phyloP scores from a whole-genome alignment of 2,797 vertebrate species.

The Zenarchopterus dispar region DNA sequence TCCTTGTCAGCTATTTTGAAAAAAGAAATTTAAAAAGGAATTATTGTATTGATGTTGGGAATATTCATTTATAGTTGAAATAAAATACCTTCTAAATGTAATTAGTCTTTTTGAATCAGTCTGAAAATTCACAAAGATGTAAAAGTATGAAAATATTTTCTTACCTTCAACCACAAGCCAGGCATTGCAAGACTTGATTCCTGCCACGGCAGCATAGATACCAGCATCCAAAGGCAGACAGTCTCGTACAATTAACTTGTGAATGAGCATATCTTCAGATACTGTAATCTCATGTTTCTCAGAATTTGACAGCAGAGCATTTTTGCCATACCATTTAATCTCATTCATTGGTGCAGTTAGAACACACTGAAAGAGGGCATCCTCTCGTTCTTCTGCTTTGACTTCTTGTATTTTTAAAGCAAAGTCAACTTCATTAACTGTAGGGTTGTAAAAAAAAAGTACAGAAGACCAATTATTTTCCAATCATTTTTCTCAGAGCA shows the following conservation, averaged over 20 bases:
- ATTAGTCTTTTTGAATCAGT: too few relatives aligned
- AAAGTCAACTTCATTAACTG: conserved; percentile 82
- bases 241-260: conserved; percentile 84
- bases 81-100: neutral
- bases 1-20: conserved; percentile 72
- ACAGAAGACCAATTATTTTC: neutral
- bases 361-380: conserved; percentile 85
- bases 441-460: conserved; percentile 16
- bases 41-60: neutral
- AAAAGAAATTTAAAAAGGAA: neutral
- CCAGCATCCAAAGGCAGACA: conserved; percentile 83
- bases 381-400: conserved; percentile 80
- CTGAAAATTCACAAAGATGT: neutral
- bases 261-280: conserved; percentile 88
- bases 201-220: conserved; percentile 86
- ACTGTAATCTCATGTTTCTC: conserved; percentile 83
- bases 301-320: conserved; percentile 55
- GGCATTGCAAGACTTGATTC: conserved; percentile 86
- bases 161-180: conserved; percentile 91
- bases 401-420: conserved; percentile 81
- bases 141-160: conserved; percentile 16
- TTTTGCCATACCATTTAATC: conserved; percentile 86
- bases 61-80: neutral
- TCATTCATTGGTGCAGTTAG: conserved; percentile 79
- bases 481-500: too few relatives aligned